Conservation (phyloP, 2,888 invertebrate genomes). For the Mycogona germanica region DNA sequence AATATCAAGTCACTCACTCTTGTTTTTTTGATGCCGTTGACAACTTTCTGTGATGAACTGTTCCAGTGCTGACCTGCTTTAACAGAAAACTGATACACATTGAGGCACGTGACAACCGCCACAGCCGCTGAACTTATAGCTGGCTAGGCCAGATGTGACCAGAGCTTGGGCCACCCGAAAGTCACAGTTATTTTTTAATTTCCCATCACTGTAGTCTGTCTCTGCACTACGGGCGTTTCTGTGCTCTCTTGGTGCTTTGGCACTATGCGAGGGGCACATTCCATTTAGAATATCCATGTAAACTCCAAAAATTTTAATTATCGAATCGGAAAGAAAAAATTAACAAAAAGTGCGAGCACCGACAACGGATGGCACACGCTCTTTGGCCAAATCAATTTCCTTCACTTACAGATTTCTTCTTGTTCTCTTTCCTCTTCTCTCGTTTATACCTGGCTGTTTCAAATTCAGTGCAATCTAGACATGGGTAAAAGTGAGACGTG, state of each 20-base stretch:
- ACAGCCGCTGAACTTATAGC: conserved; percentile 17
- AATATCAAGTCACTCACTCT: conserved; percentile 27
- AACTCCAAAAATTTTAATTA: conserved; percentile 1
- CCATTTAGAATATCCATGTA: too few species aligned
- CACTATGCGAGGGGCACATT: too few species aligned
- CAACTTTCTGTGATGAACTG: conserved; percentile 30
- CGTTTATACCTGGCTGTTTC: conserved; percentile 48
- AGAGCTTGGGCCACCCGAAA: too few species aligned
- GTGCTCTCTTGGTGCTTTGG: too few species aligned
- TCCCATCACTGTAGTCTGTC: too few species aligned
- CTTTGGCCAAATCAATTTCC: not conserved
- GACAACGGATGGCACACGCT: too few species aligned
- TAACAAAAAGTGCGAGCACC: conserved; percentile 24
- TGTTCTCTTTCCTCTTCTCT: conserved; percentile 51
- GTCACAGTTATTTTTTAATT: too few species aligned
- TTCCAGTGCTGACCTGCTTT: conserved; percentile 75
- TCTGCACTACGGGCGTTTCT: too few species aligned
- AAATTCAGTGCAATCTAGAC: conserved; percentile 76
- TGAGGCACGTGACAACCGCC: conserved; percentile 9
- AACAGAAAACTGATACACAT: conserved; percentile 41
- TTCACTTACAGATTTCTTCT: conserved; percentile 34
- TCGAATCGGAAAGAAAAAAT: too few species aligned
- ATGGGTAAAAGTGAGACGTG: conserved; percentile 30
- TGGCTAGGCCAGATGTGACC: too few species aligned
- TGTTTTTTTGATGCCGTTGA: conserved; percentile 33